Base-by-base conservation (phyloP, 30 jellyfish, hydroid and myxozoan species). In the Aurelia sp. region DNA sequence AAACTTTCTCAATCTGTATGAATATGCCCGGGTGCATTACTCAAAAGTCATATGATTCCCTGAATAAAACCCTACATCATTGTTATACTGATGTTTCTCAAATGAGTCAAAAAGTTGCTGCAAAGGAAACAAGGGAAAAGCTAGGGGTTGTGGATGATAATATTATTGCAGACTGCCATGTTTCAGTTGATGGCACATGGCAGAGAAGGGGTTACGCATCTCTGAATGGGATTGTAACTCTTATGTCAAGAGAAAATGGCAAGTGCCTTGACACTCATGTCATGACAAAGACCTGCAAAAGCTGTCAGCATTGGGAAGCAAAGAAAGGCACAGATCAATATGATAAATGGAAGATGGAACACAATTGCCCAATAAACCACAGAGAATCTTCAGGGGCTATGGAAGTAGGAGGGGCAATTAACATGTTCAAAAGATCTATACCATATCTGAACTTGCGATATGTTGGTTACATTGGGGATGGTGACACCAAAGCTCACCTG, bases 341-440 rank as follows among this genome's bases (percentile, higher is more conserved):
- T 64, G 48, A 79, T 21, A 23, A 66, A 18, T 82, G 90, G 92
- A 82, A 70, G 60, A 57, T 55, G 33, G 8, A 66, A 50, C 92
- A 82, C 59, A 30, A 21, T 7, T 82, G 90, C 48, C 59, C 41
- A 23, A 41, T 65, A 11, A 82, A 82, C 40, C 78, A 82, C 61
- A 71, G 22, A 40, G 76, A 79, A 55, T 67, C 88, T 35, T 68
- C 92, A 16, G 92, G 92, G 27, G 55, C 78, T 20, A 82, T 82
- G 92, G 92, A 82, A 53, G 40, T 57, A 41, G 89, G 33, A 44
- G 92, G 92, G 16, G 92, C 92, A 13, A 55, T 23, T 3, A 59
- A 71, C 27, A 30, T 68, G 58, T 82, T 82, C 90, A 47, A 53
- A 40, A 61, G 89, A n/a, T 82, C 90, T 22, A 78, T 82, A 27